Percentiles rank a stretch among this genome's conserved stretches.
Conservation (phyloP, 2,113 vertebrate species). For the Maccullochella peelii region DNA sequence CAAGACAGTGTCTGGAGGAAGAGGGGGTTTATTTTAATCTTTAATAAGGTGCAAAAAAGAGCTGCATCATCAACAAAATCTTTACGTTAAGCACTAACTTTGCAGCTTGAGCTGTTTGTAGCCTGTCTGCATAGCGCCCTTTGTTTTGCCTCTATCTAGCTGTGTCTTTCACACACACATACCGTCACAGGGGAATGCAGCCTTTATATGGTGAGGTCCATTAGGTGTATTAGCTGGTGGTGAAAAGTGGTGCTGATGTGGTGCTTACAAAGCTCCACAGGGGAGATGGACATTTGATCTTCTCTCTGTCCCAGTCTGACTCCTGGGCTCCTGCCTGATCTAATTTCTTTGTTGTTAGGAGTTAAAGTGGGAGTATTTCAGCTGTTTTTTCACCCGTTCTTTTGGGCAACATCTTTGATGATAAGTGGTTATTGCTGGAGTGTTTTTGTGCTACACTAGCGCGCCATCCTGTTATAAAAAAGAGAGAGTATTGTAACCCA, state of each 20-base stretch:
- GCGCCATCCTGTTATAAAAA: background rate
- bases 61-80: background rate
- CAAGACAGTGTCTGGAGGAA: background rate
- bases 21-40: background rate
- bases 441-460: slow-evolving; percentile 10
- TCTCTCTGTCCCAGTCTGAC: slow-evolving; percentile 76
- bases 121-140: background rate
- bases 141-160: slow-evolving; percentile 35
- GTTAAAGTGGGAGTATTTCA: slow-evolving; percentile 46
- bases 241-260: slow-evolving; percentile 82
- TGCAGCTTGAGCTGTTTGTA: slow-evolving; percentile 17
- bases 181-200: slow-evolving; percentile 59
- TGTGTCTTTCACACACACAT: slow-evolving; percentile 27
- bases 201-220: slow-evolving; percentile 73
- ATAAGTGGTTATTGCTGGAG: slow-evolving; percentile 7
- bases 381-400: slow-evolving; percentile 7
- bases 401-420: slow-evolving; percentile 35
- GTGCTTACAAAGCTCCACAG: slow-evolving; percentile 79
- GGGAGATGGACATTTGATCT: slow-evolving; percentile 83
- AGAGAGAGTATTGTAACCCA: background rate
- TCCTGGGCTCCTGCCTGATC: slow-evolving; percentile 70
- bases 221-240: slow-evolving; percentile 81
- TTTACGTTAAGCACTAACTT: slow-evolving; percentile 20
- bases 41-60: background rate
- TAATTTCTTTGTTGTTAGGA: slow-evolving; percentile 70